phyloP scores from a whole-genome alignment of 30 jellyfish, hydroid and myxozoan genomes.

The Rhopilema esculentum region DNA sequence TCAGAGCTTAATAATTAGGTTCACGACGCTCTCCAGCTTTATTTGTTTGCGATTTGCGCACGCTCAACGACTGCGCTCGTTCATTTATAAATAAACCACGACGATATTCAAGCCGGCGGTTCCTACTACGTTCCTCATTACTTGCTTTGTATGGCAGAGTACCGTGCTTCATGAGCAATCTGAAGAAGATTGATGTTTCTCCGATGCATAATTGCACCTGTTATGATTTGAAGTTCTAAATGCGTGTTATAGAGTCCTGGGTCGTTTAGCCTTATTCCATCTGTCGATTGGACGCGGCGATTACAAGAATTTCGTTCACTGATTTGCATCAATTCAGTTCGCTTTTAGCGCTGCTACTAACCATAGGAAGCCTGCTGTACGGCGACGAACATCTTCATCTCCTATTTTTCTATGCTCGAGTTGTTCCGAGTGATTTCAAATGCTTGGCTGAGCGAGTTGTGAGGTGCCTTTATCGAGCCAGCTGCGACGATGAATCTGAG shows the following conservation, averaged over 20 bases:
- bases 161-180: no score
- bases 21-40: not conserved
- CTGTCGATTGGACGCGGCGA: not conserved
- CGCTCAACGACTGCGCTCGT: no score
- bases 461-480: not conserved
- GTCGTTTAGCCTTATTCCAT: not conserved
- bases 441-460: not conserved
- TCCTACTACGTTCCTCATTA: no score
- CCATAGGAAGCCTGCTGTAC: no score
- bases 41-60: not conserved
- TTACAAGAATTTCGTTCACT: not conserved
- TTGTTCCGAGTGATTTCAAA: not conserved
- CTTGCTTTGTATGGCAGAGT: no score
- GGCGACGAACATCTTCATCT: no score
- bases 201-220: no score
- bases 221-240: not conserved
- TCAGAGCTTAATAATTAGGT: not conserved
- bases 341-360: not conserved
- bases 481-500: not conserved
- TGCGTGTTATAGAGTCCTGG: not conserved
- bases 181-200: no score
- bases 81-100: no score
- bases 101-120: no score
- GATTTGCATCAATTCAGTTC: not conserved
- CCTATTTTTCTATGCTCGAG: no score